Percentiles rank a stretch among this genome's conserved stretches.
Evolutionary conservation across 2,888 invertebrate species (phyloP).

Genomic region (Esperia sulphurella): DNA sequence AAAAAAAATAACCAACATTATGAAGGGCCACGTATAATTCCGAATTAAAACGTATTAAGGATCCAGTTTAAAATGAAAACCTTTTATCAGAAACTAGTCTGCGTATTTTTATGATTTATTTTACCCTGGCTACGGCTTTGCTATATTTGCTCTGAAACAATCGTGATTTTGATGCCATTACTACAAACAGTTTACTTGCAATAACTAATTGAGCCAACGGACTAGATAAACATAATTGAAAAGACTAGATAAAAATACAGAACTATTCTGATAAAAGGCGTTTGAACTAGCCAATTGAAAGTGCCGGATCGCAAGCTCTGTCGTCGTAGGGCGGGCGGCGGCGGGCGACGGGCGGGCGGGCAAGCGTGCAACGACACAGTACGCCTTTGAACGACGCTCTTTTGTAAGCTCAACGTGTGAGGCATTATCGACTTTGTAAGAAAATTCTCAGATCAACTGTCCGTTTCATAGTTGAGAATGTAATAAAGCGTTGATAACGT

Average conservation of each 20-base stretch:
- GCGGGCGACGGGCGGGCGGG: constrained; percentile 6
- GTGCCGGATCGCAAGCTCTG: constrained; percentile 4
- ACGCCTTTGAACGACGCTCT: constrained; percentile 34
- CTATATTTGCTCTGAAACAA: no score
- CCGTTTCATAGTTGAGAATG: not conserved
- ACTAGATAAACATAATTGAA: not conserved
- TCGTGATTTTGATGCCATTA: no score
- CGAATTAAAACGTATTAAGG: no score
- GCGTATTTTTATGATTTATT: no score
- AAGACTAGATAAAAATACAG: constrained; percentile 20
- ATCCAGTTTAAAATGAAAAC: no score
- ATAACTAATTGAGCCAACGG: no score
- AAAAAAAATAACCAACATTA: no score
- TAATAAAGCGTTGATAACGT: not conserved
- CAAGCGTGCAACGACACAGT: constrained; percentile 30
- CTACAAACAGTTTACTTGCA: no score
- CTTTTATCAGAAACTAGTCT: no score
- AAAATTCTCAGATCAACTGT: constrained; percentile 1
- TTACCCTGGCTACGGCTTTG: no score
- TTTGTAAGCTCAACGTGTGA: constrained; percentile 38
- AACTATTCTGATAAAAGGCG: constrained; percentile 21
- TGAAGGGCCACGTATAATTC: no score
- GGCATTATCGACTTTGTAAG: constrained; percentile 23
- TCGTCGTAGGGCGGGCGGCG: not conserved
- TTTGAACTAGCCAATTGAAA: constrained; percentile 26